Percentiles rank a stretch among this genome's conserved stretches.
These are phyloP conservation scores for Catocala fraxini DNA, from an alignment of 2,888 invertebrate species.

Conservation along the genomic window DNA sequence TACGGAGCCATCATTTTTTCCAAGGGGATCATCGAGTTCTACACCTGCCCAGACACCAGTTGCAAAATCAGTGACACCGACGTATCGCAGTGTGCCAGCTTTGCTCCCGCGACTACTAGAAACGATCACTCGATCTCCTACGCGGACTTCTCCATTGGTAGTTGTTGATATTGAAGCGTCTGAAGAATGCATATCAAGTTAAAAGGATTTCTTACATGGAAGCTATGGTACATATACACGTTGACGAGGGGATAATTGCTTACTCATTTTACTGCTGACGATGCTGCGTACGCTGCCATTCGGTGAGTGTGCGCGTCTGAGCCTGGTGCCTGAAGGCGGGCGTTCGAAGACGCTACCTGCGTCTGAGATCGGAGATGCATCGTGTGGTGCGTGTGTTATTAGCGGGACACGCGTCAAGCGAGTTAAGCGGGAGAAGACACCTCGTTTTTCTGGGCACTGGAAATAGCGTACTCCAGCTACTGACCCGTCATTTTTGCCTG, in stretches of 20 bases:
- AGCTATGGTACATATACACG: not conserved
- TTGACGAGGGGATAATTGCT: constrained; percentile 43
- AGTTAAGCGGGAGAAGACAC: constrained; percentile 97
- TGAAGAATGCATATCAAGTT: constrained; percentile 45
- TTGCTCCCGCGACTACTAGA: constrained; percentile 95
- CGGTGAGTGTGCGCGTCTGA: constrained; percentile 79
- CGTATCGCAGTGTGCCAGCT: constrained; percentile 94
- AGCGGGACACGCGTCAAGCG: constrained; percentile 93
- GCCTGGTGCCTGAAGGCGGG: constrained; percentile 79
- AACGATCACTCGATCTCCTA: constrained; percentile 97
- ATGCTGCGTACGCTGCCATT: constrained; percentile 84
- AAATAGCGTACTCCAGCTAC: constrained; percentile 97
- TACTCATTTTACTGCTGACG: constrained; percentile 87
- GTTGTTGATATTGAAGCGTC: constrained; percentile 84
- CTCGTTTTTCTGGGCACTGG: constrained; percentile 96
- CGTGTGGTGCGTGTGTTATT: constrained; percentile 83
- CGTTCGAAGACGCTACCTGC: constrained; percentile 82
- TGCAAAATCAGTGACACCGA: constrained; percentile 97
- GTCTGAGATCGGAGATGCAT: constrained; percentile 82
- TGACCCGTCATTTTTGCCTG: constrained; percentile 98
- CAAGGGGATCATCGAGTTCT: constrained; percentile 96
- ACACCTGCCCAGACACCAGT: constrained; percentile 98
- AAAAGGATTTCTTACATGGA: not conserved
- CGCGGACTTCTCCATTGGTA: constrained; percentile 89
- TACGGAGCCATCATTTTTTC: constrained; percentile 98